Conservation (phyloP, 2,797 vertebrate species). For the Arrhamphus sclerolepis region DNA sequence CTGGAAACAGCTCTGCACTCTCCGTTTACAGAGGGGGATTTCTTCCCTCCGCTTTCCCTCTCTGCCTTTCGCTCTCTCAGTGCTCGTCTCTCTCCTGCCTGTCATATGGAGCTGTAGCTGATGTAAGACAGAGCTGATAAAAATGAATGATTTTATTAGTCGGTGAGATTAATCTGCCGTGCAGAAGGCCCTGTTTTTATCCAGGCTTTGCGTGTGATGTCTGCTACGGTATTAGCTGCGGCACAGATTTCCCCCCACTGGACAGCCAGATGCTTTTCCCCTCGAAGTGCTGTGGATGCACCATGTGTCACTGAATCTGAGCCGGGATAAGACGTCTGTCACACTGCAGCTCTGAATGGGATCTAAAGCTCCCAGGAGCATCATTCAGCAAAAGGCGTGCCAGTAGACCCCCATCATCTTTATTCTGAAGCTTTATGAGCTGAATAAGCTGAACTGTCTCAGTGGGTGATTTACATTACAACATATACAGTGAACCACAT, state of each 20-base stretch:
- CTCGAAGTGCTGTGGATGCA: slow-evolving; percentile 14
- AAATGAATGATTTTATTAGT: slow-evolving; percentile 64
- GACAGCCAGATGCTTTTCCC: slow-evolving; percentile 55
- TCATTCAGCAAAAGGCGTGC: slow-evolving; percentile 6
- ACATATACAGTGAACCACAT: background rate
- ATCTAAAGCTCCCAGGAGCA: slow-evolving; percentile 27
- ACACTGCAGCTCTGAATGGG: slow-evolving; percentile 32
- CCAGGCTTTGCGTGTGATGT: slow-evolving; percentile 57
- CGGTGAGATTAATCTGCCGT: slow-evolving; percentile 47
- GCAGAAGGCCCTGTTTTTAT: slow-evolving; percentile 54
- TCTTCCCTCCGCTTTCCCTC: slow-evolving; percentile 12
- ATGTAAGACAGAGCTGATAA: slow-evolving; percentile 33
- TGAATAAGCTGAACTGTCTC: background rate
- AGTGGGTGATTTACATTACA: background rate
- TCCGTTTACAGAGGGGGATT: slow-evolving; percentile 26
- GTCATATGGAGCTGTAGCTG: slow-evolving; percentile 10
- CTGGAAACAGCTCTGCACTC: slow-evolving; percentile 45
- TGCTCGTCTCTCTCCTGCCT: slow-evolving; percentile 1
- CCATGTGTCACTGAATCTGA: slow-evolving; percentile 55
- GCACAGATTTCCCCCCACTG: slow-evolving; percentile 52
- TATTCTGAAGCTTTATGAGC: background rate
- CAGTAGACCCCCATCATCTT: slow-evolving; percentile 11
- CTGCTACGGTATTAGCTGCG: slow-evolving; percentile 33
- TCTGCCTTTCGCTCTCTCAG: background rate
- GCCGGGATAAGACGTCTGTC: slow-evolving; percentile 54